Evolutionary conservation across 2,888 invertebrate genomes (phyloP).

Genomic region (Lagria hirta): DNA sequence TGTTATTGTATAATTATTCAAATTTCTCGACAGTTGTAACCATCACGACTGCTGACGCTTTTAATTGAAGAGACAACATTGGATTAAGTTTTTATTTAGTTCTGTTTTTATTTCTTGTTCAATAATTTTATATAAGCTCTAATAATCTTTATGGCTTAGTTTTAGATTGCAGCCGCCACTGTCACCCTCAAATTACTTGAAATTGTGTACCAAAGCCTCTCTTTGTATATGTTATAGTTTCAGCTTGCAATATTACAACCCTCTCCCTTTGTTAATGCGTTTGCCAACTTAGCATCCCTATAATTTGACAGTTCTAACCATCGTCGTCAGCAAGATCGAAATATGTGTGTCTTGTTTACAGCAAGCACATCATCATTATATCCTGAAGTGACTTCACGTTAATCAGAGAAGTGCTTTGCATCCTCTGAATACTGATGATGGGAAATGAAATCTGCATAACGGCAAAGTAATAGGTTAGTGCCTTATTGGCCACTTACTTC

Average conservation of each 20-base stretch:
- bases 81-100: no score
- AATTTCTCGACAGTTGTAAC: conserved; percentile 36
- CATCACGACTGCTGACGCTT: conserved; percentile 14
- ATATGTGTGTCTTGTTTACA: conserved; percentile 36
- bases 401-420: conserved; percentile 43
- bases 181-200: no score
- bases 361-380: conserved; percentile 41
- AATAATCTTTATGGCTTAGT: no score
- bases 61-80: conserved; percentile 16
- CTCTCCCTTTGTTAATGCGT: conserved; percentile 36
- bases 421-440: conserved; percentile 45
- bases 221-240: no score
- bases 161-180: no score
- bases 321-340: conserved; percentile 35
- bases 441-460: conserved; percentile 45
- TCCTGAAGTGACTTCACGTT: conserved; percentile 41
- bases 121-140: no score
- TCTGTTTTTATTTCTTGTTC: no score
- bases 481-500: conserved; percentile 28
- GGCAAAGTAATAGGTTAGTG: conserved; percentile 39
- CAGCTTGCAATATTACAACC: no score
- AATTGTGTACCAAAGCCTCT: no score
- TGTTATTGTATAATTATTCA: conserved; percentile 49
- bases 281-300: conserved; percentile 36
- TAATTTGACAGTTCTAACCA: conserved; percentile 34